Conservation (phyloP, 1,140 invertebrate species). For the Cheumatopsyche charites region DNA sequence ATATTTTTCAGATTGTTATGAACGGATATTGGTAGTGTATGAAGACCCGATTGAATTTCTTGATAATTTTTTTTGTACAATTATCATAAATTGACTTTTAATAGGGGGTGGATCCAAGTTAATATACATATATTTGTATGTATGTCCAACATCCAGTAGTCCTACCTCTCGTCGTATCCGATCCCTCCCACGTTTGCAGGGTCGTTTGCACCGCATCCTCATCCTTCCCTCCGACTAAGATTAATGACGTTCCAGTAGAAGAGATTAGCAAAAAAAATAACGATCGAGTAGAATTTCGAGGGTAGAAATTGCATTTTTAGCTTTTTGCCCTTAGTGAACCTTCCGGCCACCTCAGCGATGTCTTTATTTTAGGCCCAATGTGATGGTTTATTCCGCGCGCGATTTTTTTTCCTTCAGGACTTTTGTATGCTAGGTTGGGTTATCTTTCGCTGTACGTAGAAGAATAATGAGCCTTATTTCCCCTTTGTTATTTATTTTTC, state of each 20-base stretch:
- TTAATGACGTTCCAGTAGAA: constrained; percentile 48
- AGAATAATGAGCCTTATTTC: constrained; percentile 46
- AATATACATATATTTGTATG: not conserved
- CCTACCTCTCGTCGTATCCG: constrained; percentile 26
- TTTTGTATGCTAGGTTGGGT: no score
- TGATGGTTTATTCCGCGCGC: constrained; percentile 30
- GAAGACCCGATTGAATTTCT: not conserved
- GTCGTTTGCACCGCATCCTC: constrained; percentile 47
- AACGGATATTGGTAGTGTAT: no score
- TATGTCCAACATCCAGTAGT: not conserved
- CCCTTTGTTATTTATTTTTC: constrained; percentile 43
- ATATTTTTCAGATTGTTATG: no score
- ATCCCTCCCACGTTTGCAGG: constrained; percentile 35
- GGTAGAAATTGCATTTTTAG: constrained; percentile 49
- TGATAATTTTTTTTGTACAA: not conserved
- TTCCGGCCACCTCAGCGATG: constrained; percentile 42
- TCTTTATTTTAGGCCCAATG: constrained; percentile 32
- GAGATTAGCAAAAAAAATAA: constrained; percentile 50
- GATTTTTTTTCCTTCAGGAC: not conserved
- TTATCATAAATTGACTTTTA: constrained; percentile 21
- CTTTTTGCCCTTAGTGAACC: constrained; percentile 41
- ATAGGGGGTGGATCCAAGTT: not conserved
- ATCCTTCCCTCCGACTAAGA: constrained; percentile 45
- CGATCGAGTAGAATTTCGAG: constrained; percentile 48
- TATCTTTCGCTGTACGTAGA: not conserved